phyloP scores from a whole-genome alignment of 2,888 invertebrate species.

The Pristionchus arcanus region DNA sequence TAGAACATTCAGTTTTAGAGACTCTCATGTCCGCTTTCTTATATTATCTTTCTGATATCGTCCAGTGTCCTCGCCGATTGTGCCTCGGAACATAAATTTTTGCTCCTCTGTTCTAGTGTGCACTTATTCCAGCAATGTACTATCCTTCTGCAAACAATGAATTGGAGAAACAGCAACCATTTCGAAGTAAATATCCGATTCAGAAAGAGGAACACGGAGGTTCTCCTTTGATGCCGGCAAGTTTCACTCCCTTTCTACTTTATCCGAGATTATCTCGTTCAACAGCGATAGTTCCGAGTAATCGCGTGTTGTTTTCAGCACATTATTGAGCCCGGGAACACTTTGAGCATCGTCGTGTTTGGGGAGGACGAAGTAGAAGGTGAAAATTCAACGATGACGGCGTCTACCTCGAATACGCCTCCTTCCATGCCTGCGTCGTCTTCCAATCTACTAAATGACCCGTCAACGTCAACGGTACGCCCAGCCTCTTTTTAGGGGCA shows the following conservation, averaged over 20 bases:
- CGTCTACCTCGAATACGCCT: not conserved
- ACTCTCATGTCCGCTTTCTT: not conserved
- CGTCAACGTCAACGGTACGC: not conserved
- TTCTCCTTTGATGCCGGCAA: not conserved
- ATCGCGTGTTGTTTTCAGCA: constrained; percentile 1
- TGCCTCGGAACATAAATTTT: not conserved
- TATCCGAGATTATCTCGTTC: not conserved
- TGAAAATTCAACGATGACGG: not conserved
- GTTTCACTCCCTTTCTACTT: not conserved
- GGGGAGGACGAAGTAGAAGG: not conserved
- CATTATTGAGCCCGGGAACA: not conserved
- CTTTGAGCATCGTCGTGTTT: not conserved
- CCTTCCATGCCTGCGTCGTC: not conserved
- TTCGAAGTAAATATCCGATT: not conserved
- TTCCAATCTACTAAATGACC: not conserved
- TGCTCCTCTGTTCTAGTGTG: not conserved
- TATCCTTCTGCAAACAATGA: not conserved
- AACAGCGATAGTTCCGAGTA: not conserved
- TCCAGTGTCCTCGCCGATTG: not conserved
- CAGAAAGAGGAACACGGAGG: not conserved
- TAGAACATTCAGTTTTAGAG: not conserved
- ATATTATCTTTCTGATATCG: not conserved
- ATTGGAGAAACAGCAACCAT: not conserved
- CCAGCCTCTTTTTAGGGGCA: too few relatives aligned
- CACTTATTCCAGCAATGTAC: not conserved